Percentiles rank a stretch among this genome's conserved stretches.
Conservation (phyloP, 2,797 vertebrate species). For the Heterohyrax brucei region DNA sequence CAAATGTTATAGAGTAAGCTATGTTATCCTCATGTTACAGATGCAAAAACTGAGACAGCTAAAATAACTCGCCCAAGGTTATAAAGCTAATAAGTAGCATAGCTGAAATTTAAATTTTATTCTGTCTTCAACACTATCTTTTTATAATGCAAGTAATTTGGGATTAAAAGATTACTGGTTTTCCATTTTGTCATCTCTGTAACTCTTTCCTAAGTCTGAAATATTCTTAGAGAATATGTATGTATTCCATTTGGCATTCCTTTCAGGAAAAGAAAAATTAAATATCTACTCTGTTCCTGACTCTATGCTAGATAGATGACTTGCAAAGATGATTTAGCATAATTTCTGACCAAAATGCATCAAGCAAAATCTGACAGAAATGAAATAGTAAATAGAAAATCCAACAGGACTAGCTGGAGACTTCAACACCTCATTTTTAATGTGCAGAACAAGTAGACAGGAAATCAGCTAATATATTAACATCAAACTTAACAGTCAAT, state of each 20-base stretch:
- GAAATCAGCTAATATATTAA: neutral
- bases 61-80: constrained; percentile 29
- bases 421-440: neutral
- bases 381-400: neutral
- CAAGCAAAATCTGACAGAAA: neutral
- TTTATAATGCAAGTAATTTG: constrained; percentile 38
- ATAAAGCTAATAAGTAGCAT: neutral
- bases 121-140: constrained; percentile 22
- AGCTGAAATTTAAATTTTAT: neutral
- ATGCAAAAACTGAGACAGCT: neutral
- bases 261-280: neutral
- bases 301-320: neutral
- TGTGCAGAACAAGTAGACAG: neutral
- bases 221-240: constrained; percentile 11
- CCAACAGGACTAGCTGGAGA: neutral
- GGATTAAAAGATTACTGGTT: neutral
- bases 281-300: neutral
- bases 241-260: constrained; percentile 31
- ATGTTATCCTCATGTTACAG: constrained; percentile 33
- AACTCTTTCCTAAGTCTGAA: constrained; percentile 9
- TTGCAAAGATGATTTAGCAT: neutral
- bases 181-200: constrained; percentile 3
- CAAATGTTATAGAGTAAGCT: neutral
- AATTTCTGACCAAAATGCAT: neutral
- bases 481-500: no score